phyloP scores from a whole-genome alignment of 2,113 vertebrate genomes.

The Mus pahari region DNA sequence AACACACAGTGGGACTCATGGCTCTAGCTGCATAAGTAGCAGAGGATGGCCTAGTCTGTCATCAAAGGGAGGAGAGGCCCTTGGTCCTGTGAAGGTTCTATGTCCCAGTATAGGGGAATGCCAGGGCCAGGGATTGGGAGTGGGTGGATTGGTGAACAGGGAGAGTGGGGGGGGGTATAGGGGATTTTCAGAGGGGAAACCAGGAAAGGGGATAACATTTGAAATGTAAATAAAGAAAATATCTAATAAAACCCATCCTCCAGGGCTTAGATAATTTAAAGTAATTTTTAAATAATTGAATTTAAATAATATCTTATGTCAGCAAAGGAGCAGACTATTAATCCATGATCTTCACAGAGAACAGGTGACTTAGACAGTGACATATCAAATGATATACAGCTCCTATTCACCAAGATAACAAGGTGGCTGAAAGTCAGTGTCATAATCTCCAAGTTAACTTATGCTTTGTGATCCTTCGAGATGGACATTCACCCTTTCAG shows the following conservation, averaged over 20 bases:
- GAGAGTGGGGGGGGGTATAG: too few species aligned
- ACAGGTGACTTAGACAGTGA: slow-evolving; percentile 27
- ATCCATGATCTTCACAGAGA: slow-evolving; percentile 23
- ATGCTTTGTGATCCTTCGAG: slow-evolving; percentile 49
- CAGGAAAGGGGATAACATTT: too few species aligned
- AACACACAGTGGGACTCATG: too few species aligned
- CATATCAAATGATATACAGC: slow-evolving; percentile 57
- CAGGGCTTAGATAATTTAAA: slow-evolving; percentile 62
- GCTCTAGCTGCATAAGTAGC: too few species aligned
- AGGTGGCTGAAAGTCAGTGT: slow-evolving; percentile 34
- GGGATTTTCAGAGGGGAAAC: too few species aligned
- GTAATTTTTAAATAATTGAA: slow-evolving; percentile 64
- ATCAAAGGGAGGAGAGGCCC: too few species aligned
- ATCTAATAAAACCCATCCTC: background rate
- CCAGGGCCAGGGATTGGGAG: too few species aligned
- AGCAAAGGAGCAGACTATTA: slow-evolving; percentile 54
- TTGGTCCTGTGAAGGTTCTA: too few species aligned
- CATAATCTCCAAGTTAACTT: background rate
- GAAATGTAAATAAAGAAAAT: too few species aligned
- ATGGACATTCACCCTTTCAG: slow-evolving; percentile 22
- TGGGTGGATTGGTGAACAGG: too few species aligned
- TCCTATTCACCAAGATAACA: slow-evolving; percentile 67
- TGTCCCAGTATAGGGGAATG: too few species aligned
- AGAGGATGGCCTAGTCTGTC: too few species aligned
- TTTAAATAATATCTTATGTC: slow-evolving; percentile 33